Conservation (phyloP, 2,888 invertebrate genomes). For the Rosalia funebris region DNA sequence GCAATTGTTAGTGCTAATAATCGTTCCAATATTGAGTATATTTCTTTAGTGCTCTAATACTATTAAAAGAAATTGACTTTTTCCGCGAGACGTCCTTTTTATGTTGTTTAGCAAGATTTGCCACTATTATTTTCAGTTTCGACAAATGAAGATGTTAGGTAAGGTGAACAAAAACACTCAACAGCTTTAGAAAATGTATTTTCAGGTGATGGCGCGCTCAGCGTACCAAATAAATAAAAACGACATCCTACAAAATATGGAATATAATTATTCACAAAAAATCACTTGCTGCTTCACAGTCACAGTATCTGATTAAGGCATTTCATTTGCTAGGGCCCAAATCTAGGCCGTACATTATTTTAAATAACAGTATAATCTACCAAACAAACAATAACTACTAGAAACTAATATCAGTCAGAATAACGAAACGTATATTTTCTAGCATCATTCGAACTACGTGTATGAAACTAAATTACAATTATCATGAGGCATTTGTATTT, state of each 20-base stretch:
- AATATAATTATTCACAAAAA: constrained; percentile 17
- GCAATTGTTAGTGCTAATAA: no score
- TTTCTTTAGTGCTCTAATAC: no score
- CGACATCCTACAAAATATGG: constrained; percentile 15
- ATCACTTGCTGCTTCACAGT: constrained; percentile 23
- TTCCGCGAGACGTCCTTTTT: no score
- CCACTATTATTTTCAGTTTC: no score
- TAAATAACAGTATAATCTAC: constrained; percentile 2
- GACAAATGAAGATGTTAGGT: no score
- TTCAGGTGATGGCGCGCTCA: constrained; percentile 4
- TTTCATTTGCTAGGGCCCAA: not conserved
- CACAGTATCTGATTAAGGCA: constrained; percentile 17
- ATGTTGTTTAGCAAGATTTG: no score
- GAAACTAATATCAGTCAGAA: constrained; percentile 18
- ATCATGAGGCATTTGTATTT: not conserved
- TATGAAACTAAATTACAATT: not conserved
- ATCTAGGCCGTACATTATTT: constrained; percentile 2
- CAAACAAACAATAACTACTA: not conserved
- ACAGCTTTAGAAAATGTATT: constrained; percentile 19
- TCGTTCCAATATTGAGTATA: no score
- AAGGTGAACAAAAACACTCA: constrained; percentile 12
- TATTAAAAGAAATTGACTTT: no score
- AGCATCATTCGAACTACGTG: constrained; percentile 14
- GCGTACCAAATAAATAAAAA: constrained; percentile 19
- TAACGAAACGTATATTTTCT: constrained; percentile 14